Evolutionary conservation across 2,113 vertebrate genomes (phyloP).

Genomic region (Rafetus swinhoei): DNA sequence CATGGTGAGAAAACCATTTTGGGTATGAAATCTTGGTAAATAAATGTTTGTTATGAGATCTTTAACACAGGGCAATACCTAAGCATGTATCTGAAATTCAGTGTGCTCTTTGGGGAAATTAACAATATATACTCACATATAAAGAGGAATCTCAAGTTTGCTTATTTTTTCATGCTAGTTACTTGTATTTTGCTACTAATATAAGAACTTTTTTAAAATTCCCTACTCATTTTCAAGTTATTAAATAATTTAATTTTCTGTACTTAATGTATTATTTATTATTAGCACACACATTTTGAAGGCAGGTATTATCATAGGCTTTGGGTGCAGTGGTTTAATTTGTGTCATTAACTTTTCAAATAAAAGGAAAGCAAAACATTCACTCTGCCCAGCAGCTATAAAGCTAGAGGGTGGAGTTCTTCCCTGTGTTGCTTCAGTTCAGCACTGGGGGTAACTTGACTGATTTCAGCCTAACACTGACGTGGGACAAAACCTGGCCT

Average conservation of each 20-base stretch:
- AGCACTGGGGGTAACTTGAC: rapidly evolving
- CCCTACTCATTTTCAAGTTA: constrained; percentile 19
- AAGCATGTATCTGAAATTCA: not conserved
- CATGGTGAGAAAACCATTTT: rapidly evolving
- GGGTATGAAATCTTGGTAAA: not conserved
- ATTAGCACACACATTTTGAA: not conserved
- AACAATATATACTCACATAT: rapidly evolving
- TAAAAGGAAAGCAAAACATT: rapidly evolving
- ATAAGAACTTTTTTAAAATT: constrained; percentile 26
- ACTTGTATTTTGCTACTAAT: not conserved
- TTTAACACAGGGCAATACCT: rapidly evolving
- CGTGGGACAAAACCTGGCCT: rapidly evolving
- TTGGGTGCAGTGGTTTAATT: constrained; percentile 27
- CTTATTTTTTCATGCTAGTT: rapidly evolving
- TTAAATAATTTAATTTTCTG: constrained; percentile 25
- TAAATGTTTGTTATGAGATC: not conserved
- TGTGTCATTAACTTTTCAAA: constrained; percentile 49
- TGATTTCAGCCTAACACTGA: not conserved
- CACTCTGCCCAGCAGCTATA: rapidly evolving
- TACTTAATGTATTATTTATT: constrained; percentile 7
- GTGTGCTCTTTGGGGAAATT: not conserved
- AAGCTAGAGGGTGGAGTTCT: not conserved
- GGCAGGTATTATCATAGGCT: constrained; percentile 11
- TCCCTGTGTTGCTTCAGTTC: rapidly evolving
- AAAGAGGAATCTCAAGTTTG: not conserved